Percentiles rank a stretch among this genome's conserved stretches.
Evolutionary conservation across 2,797 vertebrate species (phyloP).

Genomic region (Pseudochaenichthys georgianus): DNA sequence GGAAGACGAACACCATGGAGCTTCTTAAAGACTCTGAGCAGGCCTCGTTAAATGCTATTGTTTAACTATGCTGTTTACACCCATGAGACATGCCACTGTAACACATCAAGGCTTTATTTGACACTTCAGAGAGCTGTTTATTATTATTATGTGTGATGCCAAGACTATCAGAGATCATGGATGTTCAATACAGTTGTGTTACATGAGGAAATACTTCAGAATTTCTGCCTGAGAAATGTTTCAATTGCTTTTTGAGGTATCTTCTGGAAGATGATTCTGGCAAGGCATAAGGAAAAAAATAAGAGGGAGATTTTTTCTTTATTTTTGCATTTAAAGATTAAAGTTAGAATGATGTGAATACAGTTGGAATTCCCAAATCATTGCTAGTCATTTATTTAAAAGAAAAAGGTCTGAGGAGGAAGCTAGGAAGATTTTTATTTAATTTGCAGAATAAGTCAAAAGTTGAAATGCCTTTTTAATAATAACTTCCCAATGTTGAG

Average conservation of each 20-base stretch:
- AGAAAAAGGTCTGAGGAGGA: too few species aligned
- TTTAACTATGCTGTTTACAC: slow-evolving; percentile 32
- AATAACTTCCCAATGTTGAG: too few species aligned
- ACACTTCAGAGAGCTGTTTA: slow-evolving; percentile 38
- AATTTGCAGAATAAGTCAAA: too few species aligned
- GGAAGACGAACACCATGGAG: background rate
- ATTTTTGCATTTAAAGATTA: too few species aligned
- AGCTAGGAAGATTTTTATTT: too few species aligned
- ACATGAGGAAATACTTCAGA: slow-evolving; percentile 28
- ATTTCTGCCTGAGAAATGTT: slow-evolving; percentile 10
- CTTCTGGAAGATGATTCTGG: too few species aligned
- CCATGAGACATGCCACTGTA: slow-evolving; percentile 14
- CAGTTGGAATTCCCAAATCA: too few species aligned
- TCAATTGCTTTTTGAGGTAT: background rate
- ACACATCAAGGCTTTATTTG: slow-evolving; percentile 36
- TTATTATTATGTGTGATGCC: slow-evolving; percentile 18
- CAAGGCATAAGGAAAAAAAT: too few species aligned
- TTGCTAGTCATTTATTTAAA: too few species aligned
- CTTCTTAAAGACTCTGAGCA: slow-evolving; percentile 18
- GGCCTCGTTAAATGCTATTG: slow-evolving; percentile 2
- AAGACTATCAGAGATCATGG: slow-evolving; percentile 14
- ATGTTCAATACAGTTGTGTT: slow-evolving; percentile 9
- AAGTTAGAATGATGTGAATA: too few species aligned
- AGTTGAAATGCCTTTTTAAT: too few species aligned
- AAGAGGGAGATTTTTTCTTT: too few species aligned